Base-by-base conservation (phyloP, 2,113 vertebrate species). In the Uria lomvia region DNA sequence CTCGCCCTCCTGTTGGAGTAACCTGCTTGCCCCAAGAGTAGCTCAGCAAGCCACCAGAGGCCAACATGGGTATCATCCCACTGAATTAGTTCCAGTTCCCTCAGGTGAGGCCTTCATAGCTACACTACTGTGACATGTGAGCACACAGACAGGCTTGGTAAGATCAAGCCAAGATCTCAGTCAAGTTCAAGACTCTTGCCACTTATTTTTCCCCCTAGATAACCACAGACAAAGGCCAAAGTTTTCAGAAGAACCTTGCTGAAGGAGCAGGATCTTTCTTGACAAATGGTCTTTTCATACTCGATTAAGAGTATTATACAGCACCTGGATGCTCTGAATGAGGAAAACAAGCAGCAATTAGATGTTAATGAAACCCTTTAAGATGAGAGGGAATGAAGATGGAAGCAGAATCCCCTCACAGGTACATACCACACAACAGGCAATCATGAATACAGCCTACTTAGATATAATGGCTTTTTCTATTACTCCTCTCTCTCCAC, bases 281-380 rank as follows among this genome's bases (percentile, higher is more conserved):
- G 74, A 93, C 36, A 95, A 93, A 91, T 24, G 20, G 38, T 43
- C 34, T 87, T 95, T 94, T 63, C 70, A 81, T 15, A 56, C 42
- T 79, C 90, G 63, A 86, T 91, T 80, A 82, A 83, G 47, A 90
- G 66, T 67, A 63, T 75, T 72, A 49, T 73, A 63, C 34, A 86
- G 60, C 87, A 94, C 78, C 89, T 96, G 94, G 71, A 65, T 92
- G 45, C 36, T 91, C 88, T 90, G 76, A 94, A 86, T 72, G 34
- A 94, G 49, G 67, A 83, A 95, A 97, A 96, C 32, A 90, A 93
- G 86, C 40, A 94, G 58, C 77, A 96, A 92, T 94, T 92, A 94
- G 50, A 74, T 47, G 15, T 80, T 72, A 94, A 88, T 75, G 58
- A 90, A 96, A 49, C 4, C 20, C 76, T 91, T 87, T 76, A 79